Conservation (phyloP, 2,797 vertebrate species). For the Bucorvus abyssinicus region DNA sequence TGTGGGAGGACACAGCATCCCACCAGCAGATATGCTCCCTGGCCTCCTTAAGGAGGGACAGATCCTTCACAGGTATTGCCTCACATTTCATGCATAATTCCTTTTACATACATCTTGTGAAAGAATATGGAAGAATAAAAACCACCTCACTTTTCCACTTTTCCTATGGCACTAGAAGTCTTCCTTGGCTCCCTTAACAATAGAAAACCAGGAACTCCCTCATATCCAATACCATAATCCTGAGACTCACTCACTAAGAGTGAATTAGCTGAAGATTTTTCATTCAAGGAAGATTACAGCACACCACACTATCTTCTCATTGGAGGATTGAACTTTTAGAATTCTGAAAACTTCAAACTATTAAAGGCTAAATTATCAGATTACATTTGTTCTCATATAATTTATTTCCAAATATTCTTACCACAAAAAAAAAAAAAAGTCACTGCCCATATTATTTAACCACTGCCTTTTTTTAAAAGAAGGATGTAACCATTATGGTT, state of each 20-base stretch:
- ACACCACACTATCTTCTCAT: background rate
- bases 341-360: background rate
- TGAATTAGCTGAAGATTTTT: background rate
- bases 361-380: background rate
- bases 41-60: background rate
- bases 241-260: background rate
- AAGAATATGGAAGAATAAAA: background rate
- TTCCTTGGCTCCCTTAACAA: background rate
- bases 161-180: background rate
- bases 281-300: background rate
- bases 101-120: background rate
- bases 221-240: background rate
- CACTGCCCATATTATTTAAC: background rate
- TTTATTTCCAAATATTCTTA: background rate
- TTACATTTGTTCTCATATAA: background rate
- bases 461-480: background rate
- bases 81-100: fast-evolving
- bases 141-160: background rate
- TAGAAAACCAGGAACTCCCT: background rate
- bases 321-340: background rate
- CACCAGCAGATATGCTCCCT: background rate
- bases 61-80: background rate
- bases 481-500: background rate
- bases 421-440: background rate
- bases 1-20: background rate